Conservation (phyloP, 2,888 invertebrate genomes). For the Caenorhabditis sp. region DNA sequence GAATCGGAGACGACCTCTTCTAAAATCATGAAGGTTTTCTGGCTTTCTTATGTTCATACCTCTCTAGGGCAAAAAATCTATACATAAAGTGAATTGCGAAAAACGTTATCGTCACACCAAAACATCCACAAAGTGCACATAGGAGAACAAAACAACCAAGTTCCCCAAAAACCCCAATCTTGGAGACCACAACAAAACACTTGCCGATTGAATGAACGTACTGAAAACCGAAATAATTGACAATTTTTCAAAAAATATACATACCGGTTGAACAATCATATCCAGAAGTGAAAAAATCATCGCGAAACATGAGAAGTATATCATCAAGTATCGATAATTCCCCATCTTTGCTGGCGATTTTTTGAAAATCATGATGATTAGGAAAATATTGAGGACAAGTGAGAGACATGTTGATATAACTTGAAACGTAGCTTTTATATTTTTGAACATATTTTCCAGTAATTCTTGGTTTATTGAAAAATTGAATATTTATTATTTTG, state of each 20-base stretch:
- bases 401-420: constrained; percentile 12
- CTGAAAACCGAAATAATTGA: not conserved
- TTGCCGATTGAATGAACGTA: not conserved
- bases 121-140: constrained; percentile 1
- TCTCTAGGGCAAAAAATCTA: constrained; percentile 18
- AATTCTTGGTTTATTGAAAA: too few species aligned
- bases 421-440: constrained; percentile 15
- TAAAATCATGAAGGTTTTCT: not conserved
- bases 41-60: not conserved
- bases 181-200: not conserved
- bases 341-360: constrained; percentile 33
- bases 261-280: not conserved
- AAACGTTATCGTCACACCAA: constrained; percentile 3
- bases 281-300: constrained; percentile 23
- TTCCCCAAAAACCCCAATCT: not conserved
- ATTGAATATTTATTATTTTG: too few species aligned
- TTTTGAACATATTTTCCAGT: not conserved
- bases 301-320: constrained; percentile 29
- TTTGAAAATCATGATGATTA: constrained; percentile 26
- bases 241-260: too few species aligned
- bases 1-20: constrained; percentile 16
- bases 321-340: constrained; percentile 32
- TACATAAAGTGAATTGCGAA: constrained; percentile 5
- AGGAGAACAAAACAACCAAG: not conserved
- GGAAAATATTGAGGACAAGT: constrained; percentile 12